These are phyloP conservation scores for Ethmia dodecea DNA, from an alignment of 2,888 invertebrate species.

Conservation along the genomic window DNA sequence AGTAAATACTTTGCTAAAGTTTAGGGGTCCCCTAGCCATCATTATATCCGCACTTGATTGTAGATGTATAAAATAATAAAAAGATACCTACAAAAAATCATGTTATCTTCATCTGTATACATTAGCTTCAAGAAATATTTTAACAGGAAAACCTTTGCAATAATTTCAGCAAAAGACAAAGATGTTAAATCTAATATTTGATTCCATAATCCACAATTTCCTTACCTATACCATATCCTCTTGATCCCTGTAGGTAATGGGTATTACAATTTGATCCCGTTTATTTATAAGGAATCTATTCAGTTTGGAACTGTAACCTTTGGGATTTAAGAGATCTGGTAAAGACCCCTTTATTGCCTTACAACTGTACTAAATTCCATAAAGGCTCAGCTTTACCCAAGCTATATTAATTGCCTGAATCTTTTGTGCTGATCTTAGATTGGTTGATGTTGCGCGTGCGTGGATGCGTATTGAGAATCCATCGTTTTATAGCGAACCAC, in stretches of 20 bases:
- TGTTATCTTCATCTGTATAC: not conserved
- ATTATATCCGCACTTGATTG: no score
- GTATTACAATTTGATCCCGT: slow-evolving; percentile 2
- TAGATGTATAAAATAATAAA: not conserved
- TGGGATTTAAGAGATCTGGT: slow-evolving; percentile 7
- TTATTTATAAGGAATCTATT: slow-evolving; percentile 1
- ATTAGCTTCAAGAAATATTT: no score
- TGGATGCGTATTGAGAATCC: no score
- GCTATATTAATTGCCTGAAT: slow-evolving; percentile 23
- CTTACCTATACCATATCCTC: not conserved
- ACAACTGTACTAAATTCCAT: slow-evolving; percentile 17
- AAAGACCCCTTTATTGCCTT: slow-evolving; percentile 18
- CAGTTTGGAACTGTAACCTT: not conserved
- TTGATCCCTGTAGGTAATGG: slow-evolving; percentile 1
- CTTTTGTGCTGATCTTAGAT: slow-evolving; percentile 9
- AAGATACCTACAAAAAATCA: not conserved
- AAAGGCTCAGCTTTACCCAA: slow-evolving; percentile 17
- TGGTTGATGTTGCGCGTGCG: no score
- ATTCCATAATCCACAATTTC: no score
- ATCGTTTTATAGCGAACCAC: no score
- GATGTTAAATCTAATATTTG: not conserved
- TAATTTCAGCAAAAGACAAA: not conserved
- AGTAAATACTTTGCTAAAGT: no score
- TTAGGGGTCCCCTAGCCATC: no score
- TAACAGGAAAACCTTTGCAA: not conserved